Evolutionary conservation across 2,888 invertebrate genomes (phyloP).

Genomic region (Parnassius orleans): DNA sequence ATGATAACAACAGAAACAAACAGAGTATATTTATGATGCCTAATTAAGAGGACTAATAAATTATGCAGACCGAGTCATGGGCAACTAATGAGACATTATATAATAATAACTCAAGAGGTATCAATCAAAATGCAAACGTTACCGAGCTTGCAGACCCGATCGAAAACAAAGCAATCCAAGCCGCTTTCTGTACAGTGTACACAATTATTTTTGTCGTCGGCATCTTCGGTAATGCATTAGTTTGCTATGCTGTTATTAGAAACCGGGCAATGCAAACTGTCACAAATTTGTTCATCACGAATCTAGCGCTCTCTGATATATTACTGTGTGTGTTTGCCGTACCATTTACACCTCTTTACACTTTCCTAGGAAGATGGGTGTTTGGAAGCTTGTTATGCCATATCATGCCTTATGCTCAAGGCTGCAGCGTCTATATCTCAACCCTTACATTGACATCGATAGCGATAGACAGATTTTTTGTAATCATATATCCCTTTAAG

Average conservation of each 20-base stretch:
- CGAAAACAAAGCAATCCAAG: constrained; percentile 85
- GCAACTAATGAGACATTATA: constrained; percentile 45
- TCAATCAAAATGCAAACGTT: constrained; percentile 44
- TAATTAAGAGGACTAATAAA: constrained; percentile 56
- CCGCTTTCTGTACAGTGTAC: constrained; percentile 88
- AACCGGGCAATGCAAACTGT: constrained; percentile 95
- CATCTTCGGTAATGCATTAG: constrained; percentile 90
- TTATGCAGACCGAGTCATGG: constrained; percentile 69
- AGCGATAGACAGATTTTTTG: constrained; percentile 95
- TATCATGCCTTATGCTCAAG: constrained; percentile 92
- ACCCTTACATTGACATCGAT: constrained; percentile 94
- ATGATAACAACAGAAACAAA: constrained; percentile 55
- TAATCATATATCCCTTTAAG: constrained; percentile 93
- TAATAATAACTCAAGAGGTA: constrained; percentile 48
- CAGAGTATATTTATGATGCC: constrained; percentile 65
- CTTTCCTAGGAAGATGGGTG: constrained; percentile 91
- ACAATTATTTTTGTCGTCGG: constrained; percentile 90
- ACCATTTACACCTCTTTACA: constrained; percentile 94
- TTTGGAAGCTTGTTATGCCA: constrained; percentile 92
- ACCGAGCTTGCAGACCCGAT: constrained; percentile 74
- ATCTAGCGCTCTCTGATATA: constrained; percentile 93
- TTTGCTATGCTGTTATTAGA: constrained; percentile 91
- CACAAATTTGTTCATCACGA: constrained; percentile 95
- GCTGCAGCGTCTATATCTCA: constrained; percentile 93
- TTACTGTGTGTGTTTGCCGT: constrained; percentile 92